These are phyloP conservation scores for Amiota communis DNA, from an alignment of 2,888 invertebrate genomes.

Conservation along the genomic window DNA sequence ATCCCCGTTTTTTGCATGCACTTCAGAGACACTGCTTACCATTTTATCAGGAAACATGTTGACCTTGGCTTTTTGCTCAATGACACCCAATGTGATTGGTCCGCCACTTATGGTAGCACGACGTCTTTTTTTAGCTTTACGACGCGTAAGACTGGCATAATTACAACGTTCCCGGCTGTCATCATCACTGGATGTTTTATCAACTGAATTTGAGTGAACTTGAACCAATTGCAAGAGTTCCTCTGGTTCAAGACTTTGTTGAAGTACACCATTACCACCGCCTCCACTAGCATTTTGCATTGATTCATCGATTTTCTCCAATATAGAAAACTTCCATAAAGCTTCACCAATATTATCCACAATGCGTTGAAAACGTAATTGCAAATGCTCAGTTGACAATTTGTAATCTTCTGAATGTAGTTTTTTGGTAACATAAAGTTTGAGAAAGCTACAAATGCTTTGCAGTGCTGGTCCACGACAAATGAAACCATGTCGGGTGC, in stretches of 20 bases:
- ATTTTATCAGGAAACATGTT: slow-evolving; percentile 33
- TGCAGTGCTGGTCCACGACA: slow-evolving; percentile 60
- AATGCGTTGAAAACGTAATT: slow-evolving; percentile 62
- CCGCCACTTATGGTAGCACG: slow-evolving; percentile 66
- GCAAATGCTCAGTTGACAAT: slow-evolving; percentile 55
- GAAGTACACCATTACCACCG: slow-evolving; percentile 31
- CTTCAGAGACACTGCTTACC: slow-evolving; percentile 14
- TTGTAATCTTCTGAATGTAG: slow-evolving; percentile 69
- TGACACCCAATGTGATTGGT: slow-evolving; percentile 32
- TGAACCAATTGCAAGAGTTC: slow-evolving; percentile 67
- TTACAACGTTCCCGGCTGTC: slow-evolving; percentile 65
- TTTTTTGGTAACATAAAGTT: slow-evolving; percentile 67
- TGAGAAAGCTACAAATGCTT: slow-evolving; percentile 63
- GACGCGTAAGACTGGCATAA: slow-evolving; percentile 62
- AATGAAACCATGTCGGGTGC: slow-evolving; percentile 61
- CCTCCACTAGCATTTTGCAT: slow-evolving; percentile 43
- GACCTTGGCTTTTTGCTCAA: background rate
- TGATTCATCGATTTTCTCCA: slow-evolving; percentile 66
- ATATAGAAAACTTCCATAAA: slow-evolving; percentile 68
- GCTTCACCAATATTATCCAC: slow-evolving; percentile 68
- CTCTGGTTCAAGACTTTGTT: slow-evolving; percentile 58
- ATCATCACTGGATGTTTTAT: slow-evolving; percentile 70
- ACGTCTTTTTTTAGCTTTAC: slow-evolving; percentile 64
- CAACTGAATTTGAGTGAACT: slow-evolving; percentile 58
- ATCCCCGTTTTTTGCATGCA: background rate